Base-by-base conservation (phyloP, 2,888 invertebrate species). In the Lasioglossum morio region DNA sequence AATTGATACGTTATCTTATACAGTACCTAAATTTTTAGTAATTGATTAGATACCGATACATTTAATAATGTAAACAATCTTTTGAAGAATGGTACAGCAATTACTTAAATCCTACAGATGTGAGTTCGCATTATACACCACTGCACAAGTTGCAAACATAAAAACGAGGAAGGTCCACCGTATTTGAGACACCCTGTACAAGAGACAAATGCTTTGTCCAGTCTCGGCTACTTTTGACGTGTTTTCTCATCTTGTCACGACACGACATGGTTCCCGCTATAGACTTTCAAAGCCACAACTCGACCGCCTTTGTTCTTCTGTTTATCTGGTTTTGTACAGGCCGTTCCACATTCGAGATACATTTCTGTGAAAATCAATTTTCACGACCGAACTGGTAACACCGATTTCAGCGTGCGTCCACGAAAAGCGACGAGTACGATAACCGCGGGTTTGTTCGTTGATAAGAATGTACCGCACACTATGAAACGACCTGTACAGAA, bases 291-390 rank as follows among this genome's bases (percentile, higher is more conserved):
- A 57, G 57, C 57, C n/a, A 57, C 57, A 57, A n/a, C 57, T 57
- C 57, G 57, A 57, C 57, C 57, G 57, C n/a, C 57, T 57, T 57
- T 57, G 10, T 57, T 57, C 57, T 57, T 57, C 57, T 57, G 57
- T 57, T 57, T 57, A 57, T 57, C 57, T n/a, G n/a, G 12, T 57
- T 57, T 57, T 57, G 4, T 57, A 57, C 57, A 57, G 57, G n/a
- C 57, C 4, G 57, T 57, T 57, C 57, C 57, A 57, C 1, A 12
- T n/a, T 57, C n/a, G 57, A 57, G 57, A n/a, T n/a, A 10, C 57
- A n/a, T 57, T 57, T 4, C 0, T 12, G 12, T 12, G n/a, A 57
- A 57, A 57, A 57, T 57, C n/a, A n/a, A 57, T 57, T n/a, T n/a
- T 0, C 4, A n/a, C 57, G n/a, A 4, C 0, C 57, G 23, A 12